Evolutionary conservation across 2,113 vertebrate species (phyloP).

Genomic region (Pedetes capensis): DNA sequence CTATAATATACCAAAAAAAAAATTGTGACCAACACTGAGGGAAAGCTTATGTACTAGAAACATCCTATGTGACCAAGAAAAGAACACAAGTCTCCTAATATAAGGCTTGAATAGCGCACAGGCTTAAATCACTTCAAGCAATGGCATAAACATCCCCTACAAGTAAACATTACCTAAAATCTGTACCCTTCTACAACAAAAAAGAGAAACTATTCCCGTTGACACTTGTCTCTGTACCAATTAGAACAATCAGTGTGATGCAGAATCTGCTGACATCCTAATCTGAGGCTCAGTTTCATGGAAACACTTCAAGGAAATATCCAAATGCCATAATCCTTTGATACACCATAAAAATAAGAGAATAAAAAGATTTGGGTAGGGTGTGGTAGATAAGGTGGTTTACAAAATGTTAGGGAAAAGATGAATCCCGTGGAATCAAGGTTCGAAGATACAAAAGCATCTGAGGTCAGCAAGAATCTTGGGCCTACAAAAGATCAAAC

Average conservation of each 20-base stretch:
- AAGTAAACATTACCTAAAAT: constrained; percentile 3
- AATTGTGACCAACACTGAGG: neutral
- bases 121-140: constrained; percentile 1
- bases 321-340: constrained; percentile 26
- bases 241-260: neutral
- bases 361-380: constrained; percentile 21
- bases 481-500: constrained; percentile 11
- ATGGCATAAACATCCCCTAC: neutral
- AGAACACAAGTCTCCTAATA: neutral
- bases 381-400: constrained; percentile 14
- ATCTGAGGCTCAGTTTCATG: constrained; percentile 16
- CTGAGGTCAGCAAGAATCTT: neutral
- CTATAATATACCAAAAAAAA: neutral
- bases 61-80: neutral
- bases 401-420: constrained; percentile 38
- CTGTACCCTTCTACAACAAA: neutral
- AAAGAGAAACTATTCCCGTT: neutral
- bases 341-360: constrained; percentile 2
- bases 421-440: constrained; percentile 21
- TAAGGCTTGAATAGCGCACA: neutral
- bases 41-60: neutral
- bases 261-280: constrained; percentile 2
- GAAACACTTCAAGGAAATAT: constrained; percentile 39
- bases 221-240: constrained; percentile 32
- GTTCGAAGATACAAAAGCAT: constrained; percentile 42